Base-by-base conservation (phyloP, 2,888 invertebrate species). In the Stenurella melanura region DNA sequence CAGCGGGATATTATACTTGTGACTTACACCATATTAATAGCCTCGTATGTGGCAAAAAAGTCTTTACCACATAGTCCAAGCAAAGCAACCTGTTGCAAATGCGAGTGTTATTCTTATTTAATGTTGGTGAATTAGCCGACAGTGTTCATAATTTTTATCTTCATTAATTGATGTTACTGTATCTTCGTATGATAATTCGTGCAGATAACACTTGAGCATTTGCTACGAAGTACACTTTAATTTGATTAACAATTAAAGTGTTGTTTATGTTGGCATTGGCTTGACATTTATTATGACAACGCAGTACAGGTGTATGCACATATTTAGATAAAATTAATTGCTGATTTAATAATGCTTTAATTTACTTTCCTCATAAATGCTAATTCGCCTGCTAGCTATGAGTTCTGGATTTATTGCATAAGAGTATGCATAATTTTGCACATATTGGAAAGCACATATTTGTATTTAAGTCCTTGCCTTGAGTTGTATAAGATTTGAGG, bases 291-390 rank as follows among this genome's bases (percentile, higher is more conserved):
- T 19, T 60, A 19, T 60, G 2, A 61, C 12, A 61, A 11, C 12
- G 21, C 21, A 26, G 21, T 26, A 61, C 61, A 61, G 30, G 61
- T 26, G 61, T 61, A 61, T 12, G 61, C 61, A n/a, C 11, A 61
- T 61, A 61, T 57, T 19, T 19, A 57, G 7, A 19, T 57, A 6
- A 57, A 11, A 58, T 21, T 15, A 19, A 58, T 58, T 58, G 19
- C 21, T 19, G 26, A 21, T 26, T 58, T 38, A 5, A 38, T 38
- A 42, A 42, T 10, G 4, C 12, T 42, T 42, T 42, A 42, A 42
- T 42, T 42, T 15, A 42, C 12, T 42, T 42, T 15, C 42, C 42
- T 15, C 12, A 10, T 15, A 42, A 42, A 42, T 42, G 42, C 42
- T 15, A 42, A 15, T 42, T 12, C 12, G 15, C 42, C 38, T 15